A percentile compares a stretch with the other conserved stretches of the same genome.
phyloP scores from a whole-genome alignment of 2,888 invertebrate genomes.

The Bedellia somnulentella region DNA sequence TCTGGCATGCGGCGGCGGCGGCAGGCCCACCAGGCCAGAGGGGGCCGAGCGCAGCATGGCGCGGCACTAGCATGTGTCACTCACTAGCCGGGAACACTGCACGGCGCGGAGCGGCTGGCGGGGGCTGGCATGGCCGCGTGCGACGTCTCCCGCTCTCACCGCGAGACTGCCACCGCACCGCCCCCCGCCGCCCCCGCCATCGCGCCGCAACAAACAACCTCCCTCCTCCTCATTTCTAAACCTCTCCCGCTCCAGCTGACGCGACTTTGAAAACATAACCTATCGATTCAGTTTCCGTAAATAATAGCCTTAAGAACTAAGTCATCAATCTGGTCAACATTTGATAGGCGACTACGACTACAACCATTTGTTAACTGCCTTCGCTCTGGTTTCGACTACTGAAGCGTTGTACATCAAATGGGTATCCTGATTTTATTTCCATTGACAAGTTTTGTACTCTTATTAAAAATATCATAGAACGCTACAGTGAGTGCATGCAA shows the following conservation, averaged over 20 bases:
- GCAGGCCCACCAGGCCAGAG: conserved; percentile 36
- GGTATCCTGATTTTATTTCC: too few species aligned
- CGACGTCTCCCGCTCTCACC: conserved; percentile 28
- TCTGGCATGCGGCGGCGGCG: conserved; percentile 54
- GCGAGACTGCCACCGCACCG: conserved; percentile 47
- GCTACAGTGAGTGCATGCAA: too few species aligned
- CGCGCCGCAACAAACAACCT: conserved; percentile 11
- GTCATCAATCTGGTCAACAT: neutral
- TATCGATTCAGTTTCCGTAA: conserved; percentile 18
- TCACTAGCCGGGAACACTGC: conserved; percentile 28
- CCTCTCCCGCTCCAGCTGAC: conserved; percentile 7
- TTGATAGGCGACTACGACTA: neutral
- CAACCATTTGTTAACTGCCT: neutral
- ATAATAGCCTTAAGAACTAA: neutral
- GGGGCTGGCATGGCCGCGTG: conserved; percentile 56
- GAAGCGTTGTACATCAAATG: too few species aligned
- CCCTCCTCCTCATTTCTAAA: conserved; percentile 6
- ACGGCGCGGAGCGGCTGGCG: conserved; percentile 50
- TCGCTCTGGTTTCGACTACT: neutral
- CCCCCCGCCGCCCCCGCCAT: conserved; percentile 9
- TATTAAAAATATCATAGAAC: too few species aligned
- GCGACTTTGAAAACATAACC: conserved; percentile 21
- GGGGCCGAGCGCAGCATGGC: conserved; percentile 19
- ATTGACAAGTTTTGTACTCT: too few species aligned
- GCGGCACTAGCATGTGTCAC: conserved; percentile 10